These are phyloP conservation scores for Pelagia noctiluca DNA, from an alignment of 30 jellyfish, hydroid and myxozoan species.

Conservation along the genomic window DNA sequence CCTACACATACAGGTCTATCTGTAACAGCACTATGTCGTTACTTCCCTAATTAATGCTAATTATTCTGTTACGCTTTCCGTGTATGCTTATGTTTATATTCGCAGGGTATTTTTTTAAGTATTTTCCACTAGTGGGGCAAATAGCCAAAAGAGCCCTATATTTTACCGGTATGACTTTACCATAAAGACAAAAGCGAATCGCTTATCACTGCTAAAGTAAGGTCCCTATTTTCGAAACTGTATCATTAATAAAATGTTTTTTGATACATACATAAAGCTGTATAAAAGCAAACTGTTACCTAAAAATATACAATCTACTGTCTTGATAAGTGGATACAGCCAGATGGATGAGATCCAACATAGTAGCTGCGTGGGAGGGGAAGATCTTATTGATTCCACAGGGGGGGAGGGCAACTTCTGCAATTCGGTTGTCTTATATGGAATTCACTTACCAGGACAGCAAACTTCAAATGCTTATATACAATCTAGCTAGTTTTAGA, in stretches of 20 bases:
- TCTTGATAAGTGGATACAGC: conserved; percentile 18
- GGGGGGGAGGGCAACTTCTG: conserved; percentile 2
- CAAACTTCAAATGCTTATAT: background rate
- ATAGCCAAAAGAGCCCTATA: conserved; percentile 18
- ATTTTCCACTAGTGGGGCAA: conserved; percentile 27
- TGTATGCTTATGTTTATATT: too few relatives aligned
- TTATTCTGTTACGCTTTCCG: too few relatives aligned
- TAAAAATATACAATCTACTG: background rate
- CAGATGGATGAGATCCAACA: conserved; percentile 16
- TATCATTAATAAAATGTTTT: too few relatives aligned
- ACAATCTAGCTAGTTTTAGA: background rate
- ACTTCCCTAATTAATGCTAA: too few relatives aligned
- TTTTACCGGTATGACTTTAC: background rate
- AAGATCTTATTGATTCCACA: too few relatives aligned
- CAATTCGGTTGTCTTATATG: conserved; percentile 7
- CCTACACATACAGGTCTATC: too few relatives aligned
- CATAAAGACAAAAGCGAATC: too few relatives aligned
- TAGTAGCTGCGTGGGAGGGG: too few relatives aligned
- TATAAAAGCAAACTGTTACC: too few relatives aligned
- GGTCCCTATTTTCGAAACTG: background rate
- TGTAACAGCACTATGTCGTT: too few relatives aligned
- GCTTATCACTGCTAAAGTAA: background rate
- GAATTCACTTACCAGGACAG: too few relatives aligned
- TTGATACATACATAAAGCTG: too few relatives aligned
- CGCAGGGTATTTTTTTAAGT: conserved; percentile 22